Evolutionary conservation across 53 echinoderm and acorn worm genomes (phyloP), one percentile per base, ranked within the genome.

Genomic region (Astropecten irregularis): DNA sequence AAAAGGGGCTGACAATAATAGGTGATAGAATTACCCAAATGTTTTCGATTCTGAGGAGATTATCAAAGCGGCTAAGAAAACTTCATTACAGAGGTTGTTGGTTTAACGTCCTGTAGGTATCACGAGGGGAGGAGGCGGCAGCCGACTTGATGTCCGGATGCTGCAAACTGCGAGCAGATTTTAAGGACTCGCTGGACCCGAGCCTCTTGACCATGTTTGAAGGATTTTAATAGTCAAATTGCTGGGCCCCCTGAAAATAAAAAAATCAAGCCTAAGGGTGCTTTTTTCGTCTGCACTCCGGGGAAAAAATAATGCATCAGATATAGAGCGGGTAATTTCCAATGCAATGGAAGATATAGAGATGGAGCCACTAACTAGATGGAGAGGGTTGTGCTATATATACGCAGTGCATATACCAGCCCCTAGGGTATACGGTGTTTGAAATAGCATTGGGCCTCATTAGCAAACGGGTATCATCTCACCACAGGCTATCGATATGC

Each of bases 31-130:
- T 76, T 76, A 76, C 76, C 42, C 40, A 71, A 58, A 65, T 76
- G 76, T 76, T 76, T 76, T 76, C 27, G 23, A 76, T 27, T 40
- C 56, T 2, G 26, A 76, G 58, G 27, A 56, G 76, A 76, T 76
- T 76, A 57, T 58, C 39, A 40, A 57, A 76, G 25, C 31, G 51
- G 76, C 40, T 27, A 40, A 76, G 57, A 39, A 73, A 76, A 76
- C 36, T 37, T 3, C 76, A 40, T 36, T 37, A 8, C 47, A 9
- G 14, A 36, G 18, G 65, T 61, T 7, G 62, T 61, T 11, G 30
- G 32, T 61, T n/a, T n/a, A n/a, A n/a, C n/a, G n/a, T n/a, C n/a
- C n/a, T n/a, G n/a, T n/a, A n/a, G n/a, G n/a, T n/a, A n/a, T n/a
- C n/a, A n/a, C n/a, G n/a, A n/a, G n/a, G n/a, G n/a, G n/a, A n/a